Evolutionary conservation across 1,140 invertebrate genomes (phyloP).

Genomic region (Bombyx mori): ASM3026992v2 NC_085115.1:9841501-9842000

Average conservation of each 20-base stretch:
- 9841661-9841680: constrained; percentile 95
- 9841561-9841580: constrained; percentile 97
- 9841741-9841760: neutral
- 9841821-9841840: constrained; percentile 95
- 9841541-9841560: constrained; percentile 77
- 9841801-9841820: constrained; percentile 81
- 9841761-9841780: neutral
- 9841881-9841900: constrained; percentile 94
- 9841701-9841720: constrained; percentile 88
- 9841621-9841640: constrained; percentile 89
- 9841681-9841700: constrained; percentile 91
- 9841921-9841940: constrained; percentile 87
- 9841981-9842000: constrained; percentile 91
- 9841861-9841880: constrained; percentile 94
- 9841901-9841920: constrained; percentile 91
- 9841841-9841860: constrained; percentile 91
- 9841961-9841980: constrained; percentile 95
- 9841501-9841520: constrained; percentile 75
- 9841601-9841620: constrained; percentile 90
- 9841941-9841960: constrained; percentile 88
- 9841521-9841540: constrained; percentile 91
- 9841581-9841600: constrained; percentile 96
- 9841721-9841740: constrained; percentile 78
- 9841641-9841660: constrained; percentile 94
- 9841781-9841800: neutral